Percentiles rank a stretch among this genome's conserved stretches.
Evolutionary conservation across 1,140 invertebrate genomes (phyloP).

Genomic region (Panagrolaimus sp.): DNA sequence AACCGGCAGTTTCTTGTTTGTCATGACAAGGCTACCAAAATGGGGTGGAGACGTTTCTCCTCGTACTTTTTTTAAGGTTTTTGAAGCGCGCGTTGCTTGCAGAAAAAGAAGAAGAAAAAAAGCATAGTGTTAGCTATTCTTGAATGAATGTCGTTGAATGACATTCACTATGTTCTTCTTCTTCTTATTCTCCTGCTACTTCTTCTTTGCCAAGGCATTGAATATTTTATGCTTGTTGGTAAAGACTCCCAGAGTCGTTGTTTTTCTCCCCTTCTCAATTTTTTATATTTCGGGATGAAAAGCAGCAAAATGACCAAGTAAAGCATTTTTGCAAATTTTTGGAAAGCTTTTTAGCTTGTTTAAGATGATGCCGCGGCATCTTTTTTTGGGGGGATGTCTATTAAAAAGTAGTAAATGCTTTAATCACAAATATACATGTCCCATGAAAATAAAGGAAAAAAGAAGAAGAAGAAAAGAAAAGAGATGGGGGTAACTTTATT

Average conservation of each 20-base stretch:
- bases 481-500: no score
- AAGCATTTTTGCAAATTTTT: no score
- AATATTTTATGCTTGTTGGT: constrained; percentile 16
- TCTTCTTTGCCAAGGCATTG: constrained; percentile 16
- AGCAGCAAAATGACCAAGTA: no score
- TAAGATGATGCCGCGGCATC: no score
- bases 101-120: not conserved
- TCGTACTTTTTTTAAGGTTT: not conserved
- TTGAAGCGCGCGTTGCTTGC: constrained; percentile 15
- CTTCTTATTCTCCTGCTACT: no score
- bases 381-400: no score
- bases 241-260: constrained; percentile 3
- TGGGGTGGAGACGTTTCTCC: constrained; percentile 6
- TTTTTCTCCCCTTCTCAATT: not conserved
- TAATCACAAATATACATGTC: no score
- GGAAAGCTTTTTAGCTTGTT: no score
- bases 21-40: constrained; percentile 18
- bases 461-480: no score
- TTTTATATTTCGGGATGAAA: no score
- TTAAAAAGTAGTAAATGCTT: no score
- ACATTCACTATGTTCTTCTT: not conserved
- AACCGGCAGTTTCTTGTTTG: constrained; percentile 17
- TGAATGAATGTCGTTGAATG: constrained; percentile 19
- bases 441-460: no score
- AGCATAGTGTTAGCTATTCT: constrained; percentile 5